phyloP scores from a whole-genome alignment of 2,113 vertebrate species.

The Echinops telfairi region DNA sequence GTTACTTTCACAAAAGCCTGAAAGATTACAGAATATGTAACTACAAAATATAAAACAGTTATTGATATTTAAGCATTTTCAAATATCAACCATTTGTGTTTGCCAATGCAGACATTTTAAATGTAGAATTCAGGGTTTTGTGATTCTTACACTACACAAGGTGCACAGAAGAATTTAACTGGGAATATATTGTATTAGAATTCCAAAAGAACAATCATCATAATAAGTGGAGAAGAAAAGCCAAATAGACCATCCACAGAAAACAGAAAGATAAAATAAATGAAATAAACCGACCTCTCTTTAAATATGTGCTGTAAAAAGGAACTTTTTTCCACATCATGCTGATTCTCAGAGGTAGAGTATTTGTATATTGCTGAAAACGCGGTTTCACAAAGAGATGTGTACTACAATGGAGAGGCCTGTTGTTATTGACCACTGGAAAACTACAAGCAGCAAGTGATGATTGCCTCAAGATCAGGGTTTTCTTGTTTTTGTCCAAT shows the following conservation, averaged over 20 bases:
- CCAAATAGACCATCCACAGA: conserved; percentile 45
- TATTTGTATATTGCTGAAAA: conserved; percentile 71
- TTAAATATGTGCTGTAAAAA: conserved; percentile 58
- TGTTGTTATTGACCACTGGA: conserved; percentile 66
- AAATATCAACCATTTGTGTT: conserved; percentile 68
- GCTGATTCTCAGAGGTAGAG: conserved; percentile 70
- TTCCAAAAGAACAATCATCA: conserved; percentile 68
- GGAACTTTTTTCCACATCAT: conserved; percentile 57
- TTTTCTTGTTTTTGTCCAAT: conserved; percentile 61
- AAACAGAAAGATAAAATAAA: conserved; percentile 59
- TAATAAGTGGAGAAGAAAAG: conserved; percentile 59
- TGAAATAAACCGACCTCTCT: conserved; percentile 64
- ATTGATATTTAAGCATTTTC: conserved; percentile 70
- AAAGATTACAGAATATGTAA: conserved; percentile 57
- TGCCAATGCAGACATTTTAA: conserved; percentile 49
- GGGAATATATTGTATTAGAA: conserved; percentile 64
- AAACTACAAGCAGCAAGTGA: conserved; percentile 68
- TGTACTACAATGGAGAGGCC: conserved; percentile 67
- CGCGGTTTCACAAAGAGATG: conserved; percentile 62
- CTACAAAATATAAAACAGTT: conserved; percentile 54
- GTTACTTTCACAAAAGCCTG: conserved; percentile 12
- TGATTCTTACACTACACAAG: conserved; percentile 32
- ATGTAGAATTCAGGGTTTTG: conserved; percentile 62
- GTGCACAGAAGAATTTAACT: conserved; percentile 37
- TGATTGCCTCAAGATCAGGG: conserved; percentile 67